Conservation (phyloP, 37 sponge, comb jelly and placozoan genomes). For the Halisarca cf. caerulea region DNA sequence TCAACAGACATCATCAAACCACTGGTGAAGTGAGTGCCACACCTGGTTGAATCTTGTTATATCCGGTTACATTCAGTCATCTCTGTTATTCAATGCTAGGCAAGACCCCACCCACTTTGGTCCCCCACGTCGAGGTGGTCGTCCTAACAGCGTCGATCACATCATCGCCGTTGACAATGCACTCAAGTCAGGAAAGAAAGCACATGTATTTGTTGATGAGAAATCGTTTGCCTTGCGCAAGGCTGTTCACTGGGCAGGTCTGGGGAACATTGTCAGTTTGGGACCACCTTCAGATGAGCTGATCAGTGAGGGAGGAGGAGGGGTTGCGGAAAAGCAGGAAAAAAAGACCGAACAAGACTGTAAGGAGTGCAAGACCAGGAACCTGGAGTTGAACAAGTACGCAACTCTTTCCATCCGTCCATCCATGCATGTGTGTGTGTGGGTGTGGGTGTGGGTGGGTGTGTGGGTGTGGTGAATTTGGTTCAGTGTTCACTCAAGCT, state of each 20-base stretch:
- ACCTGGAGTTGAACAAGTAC: slow-evolving; percentile 59
- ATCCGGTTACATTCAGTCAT: no score
- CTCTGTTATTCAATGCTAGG: background rate
- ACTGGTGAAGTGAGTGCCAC: slow-evolving; percentile 41
- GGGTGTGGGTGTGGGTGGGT: no score
- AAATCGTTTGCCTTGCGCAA: slow-evolving; percentile 41
- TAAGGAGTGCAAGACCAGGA: slow-evolving; percentile 91
- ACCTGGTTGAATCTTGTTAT: no score
- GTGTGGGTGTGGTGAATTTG: no score
- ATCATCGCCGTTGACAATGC: slow-evolving; percentile 77
- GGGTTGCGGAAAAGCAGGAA: slow-evolving; percentile 72
- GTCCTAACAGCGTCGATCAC: slow-evolving; percentile 62
- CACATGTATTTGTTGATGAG: slow-evolving; percentile 81
- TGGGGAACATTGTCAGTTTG: slow-evolving; percentile 87
- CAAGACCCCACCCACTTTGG: slow-evolving; percentile 72
- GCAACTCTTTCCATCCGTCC: no score
- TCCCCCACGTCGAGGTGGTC: background rate
- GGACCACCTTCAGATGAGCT: slow-evolving; percentile 69
- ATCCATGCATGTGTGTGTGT: no score
- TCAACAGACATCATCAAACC: slow-evolving; percentile 87
- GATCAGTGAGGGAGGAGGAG: slow-evolving; percentile 15
- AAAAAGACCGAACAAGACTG: slow-evolving; percentile 80
- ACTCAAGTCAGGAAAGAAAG: slow-evolving; percentile 65
- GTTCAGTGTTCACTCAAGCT: no score
- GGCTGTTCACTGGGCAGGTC: slow-evolving; percentile 85